Percentiles rank a stretch among this genome's conserved stretches.
Conservation (phyloP, 2,113 vertebrate genomes). For the Rhea americana region DNA sequence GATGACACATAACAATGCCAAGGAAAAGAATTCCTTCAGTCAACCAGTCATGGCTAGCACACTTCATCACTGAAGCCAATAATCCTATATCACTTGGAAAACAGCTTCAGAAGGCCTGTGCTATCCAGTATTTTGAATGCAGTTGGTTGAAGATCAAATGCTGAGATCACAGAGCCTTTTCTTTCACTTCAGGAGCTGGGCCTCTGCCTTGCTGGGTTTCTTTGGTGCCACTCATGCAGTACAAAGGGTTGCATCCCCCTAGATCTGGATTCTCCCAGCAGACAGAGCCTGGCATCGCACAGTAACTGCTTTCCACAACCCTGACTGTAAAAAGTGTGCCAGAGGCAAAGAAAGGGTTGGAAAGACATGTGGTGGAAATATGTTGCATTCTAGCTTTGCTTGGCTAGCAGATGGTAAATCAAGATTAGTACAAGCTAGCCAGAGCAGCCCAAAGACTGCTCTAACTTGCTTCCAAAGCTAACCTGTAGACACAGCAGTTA, state of each 20-base stretch:
- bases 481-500: not conserved
- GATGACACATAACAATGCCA: conserved; percentile 33
- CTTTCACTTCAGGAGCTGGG: not conserved
- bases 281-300: not conserved
- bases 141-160: conserved; percentile 39
- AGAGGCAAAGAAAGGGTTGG: conserved; percentile 6
- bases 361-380: conserved; percentile 36
- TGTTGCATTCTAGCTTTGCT: not conserved
- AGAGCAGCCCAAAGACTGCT: not conserved
- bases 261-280: not conserved
- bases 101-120: conserved; percentile 39
- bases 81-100: conserved; percentile 33
- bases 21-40: conserved; percentile 28
- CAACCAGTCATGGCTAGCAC: conserved; percentile 5
- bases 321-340: not conserved
- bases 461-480: not conserved
- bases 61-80: conserved; percentile 1
- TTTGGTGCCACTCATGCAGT: not conserved
- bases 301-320: not conserved
- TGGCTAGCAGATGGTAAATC: conserved; percentile 23
- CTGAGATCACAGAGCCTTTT: conserved; percentile 22
- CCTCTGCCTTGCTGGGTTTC: not conserved
- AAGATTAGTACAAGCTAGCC: not conserved
- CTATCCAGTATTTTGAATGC: conserved; percentile 11
- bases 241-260: not conserved